Evolutionary conservation across 2,888 invertebrate genomes (phyloP), one percentile per base, ranked within the genome.

Genomic region (Sinodicranocentrus sp.): DNA sequence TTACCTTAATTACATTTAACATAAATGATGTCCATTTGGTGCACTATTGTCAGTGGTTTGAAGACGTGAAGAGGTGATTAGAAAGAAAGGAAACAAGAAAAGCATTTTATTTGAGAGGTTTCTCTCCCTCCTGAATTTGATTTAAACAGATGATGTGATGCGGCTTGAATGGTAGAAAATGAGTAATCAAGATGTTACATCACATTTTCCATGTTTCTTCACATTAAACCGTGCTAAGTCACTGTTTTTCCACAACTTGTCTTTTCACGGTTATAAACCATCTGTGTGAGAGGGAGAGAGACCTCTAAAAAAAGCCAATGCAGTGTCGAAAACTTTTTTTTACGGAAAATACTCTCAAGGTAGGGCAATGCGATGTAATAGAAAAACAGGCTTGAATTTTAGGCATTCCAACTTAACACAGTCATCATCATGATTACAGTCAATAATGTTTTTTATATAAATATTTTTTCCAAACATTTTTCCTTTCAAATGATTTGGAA

Each of bases 191-290:
- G 75, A 82, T 68, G 68, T 82, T 82, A 67, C 75, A 68, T 75
- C 73, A 61, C 68, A 82, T 82, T 82, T 75, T 61, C 73, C 82
- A 75, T 82, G 82, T 82, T 82, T 75, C 82, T 75, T 48, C 73
- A 75, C 61, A 68, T 82, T 82, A 82, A 75, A 82, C 82, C 75
- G 25, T 82, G 68, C 44, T 61, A 75, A 68, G 52, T 57, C 82
- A 43, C 67, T 52, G 15, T 75, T 82, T 72, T 82, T 82, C 75
- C 75, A 75, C 61, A 61, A 75, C 33, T 82, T 65, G 61, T 65
- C 63, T 71, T 65, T 61, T 21, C 61, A 33, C 48, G 25, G 23
- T 61, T 78, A 59, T 77, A 57, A n/a, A 17, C 39, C 39, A 39
- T 8, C 39, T 39, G 39, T 44, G n/a, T 44, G 52, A 52, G 21